These are phyloP conservation scores for Scomber scombrus DNA, from an alignment of 2,113 vertebrate genomes.

Conservation along the genomic window DNA sequence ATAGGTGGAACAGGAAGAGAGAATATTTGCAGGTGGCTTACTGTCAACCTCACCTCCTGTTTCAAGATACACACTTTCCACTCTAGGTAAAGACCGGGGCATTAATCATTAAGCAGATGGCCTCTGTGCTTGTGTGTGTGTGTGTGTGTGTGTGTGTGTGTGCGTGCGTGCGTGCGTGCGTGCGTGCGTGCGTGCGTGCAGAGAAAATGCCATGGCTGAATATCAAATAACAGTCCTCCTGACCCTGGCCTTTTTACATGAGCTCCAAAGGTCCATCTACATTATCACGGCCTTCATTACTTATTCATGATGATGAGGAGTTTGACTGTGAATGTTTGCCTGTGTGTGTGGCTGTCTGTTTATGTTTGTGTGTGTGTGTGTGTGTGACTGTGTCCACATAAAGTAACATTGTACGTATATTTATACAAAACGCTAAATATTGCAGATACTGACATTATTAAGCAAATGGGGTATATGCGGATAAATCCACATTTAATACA, in stretches of 20 bases:
- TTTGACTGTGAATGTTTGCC: constrained; percentile 9
- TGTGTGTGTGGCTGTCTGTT: background rate
- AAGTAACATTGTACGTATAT: background rate
- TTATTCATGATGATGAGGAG: constrained; percentile 67
- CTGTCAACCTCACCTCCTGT: constrained; percentile 40
- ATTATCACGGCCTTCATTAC: constrained; percentile 60
- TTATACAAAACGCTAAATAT: background rate
- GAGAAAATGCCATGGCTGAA: constrained; percentile 70
- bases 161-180: background rate
- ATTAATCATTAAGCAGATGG: constrained; percentile 82
- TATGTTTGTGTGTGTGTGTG: background rate
- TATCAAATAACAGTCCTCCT: constrained; percentile 77
- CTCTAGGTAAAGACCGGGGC: constrained; percentile 47
- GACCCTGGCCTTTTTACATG: constrained; percentile 71
- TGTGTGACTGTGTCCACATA: constrained; percentile 1
- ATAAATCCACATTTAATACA: background rate
- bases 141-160: constrained; percentile 37
- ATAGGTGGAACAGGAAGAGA: constrained; percentile 13
- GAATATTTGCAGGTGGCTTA: constrained; percentile 40
- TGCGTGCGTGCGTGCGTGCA: too few relatives aligned
- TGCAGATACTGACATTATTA: background rate
- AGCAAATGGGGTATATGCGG: background rate
- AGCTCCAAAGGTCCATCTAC: constrained; percentile 68
- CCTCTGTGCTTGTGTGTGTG: constrained; percentile 31
- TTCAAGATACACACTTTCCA: constrained; percentile 63